Base-by-base conservation (phyloP, 2,888 invertebrate species). In the Dyspetes luteomarginatus region DNA sequence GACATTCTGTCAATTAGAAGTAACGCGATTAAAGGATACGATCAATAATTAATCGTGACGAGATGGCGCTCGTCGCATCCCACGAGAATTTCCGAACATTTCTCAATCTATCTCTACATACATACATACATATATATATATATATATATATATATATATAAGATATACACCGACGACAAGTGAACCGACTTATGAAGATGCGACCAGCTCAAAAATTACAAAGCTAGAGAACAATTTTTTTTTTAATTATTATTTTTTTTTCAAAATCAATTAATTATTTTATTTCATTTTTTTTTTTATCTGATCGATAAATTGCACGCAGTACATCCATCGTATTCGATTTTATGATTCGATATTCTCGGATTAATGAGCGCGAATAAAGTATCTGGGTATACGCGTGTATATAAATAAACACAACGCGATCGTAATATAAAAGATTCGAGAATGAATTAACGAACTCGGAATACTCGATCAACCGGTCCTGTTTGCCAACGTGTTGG, bases 21-120 rank as follows among this genome's bases (percentile, higher is more conserved):
- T 88, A 89, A 89, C 88, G 83, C 85, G 87, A 89, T 89, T 89
- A 88, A 87, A 88, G 73, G 62, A 69, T 84, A 83, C 83, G 85
- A 84, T 89, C 87, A 87, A 88, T 88, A 88, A 89, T 89, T 86
- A 87, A 89, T 48, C 19, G 7, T 17, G 48, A 36, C 48, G 48
- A 15, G 17, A 48, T 15, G 48, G 17, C 15, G 48, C 17, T 48
- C 17, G 30, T 60, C 67, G 41, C 12, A 28, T 9, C 17, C 9
- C 17, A n/a, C 12, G 4, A 19, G 36, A 24, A 45, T 9, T 58
- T 9, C 15, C 48, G 15, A 3, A 5, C 0, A 15, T 36, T 36
- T 36, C 12, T 36, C 12, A 1, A 12, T 36, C 4, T 12, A 4
- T 7, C 12, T 2, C 0, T 0, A 36, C 0, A 9, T 30, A 0